Percentiles rank a stretch among this genome's conserved stretches.
Conservation (phyloP, 2,797 vertebrate genomes). For the Huso huso region DNA sequence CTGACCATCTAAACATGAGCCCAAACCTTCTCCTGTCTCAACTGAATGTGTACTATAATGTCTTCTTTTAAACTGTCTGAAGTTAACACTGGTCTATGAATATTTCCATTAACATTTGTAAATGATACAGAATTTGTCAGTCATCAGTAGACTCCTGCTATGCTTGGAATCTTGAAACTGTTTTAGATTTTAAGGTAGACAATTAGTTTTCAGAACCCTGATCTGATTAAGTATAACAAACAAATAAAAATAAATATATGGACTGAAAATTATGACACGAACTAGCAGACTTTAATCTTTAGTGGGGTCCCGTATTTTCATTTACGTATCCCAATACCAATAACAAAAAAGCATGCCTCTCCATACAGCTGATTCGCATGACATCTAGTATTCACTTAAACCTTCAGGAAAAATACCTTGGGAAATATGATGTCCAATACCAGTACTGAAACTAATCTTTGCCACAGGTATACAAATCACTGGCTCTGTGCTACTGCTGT, state of each 20-base stretch:
- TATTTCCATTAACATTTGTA: too few species aligned
- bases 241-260: too few species aligned
- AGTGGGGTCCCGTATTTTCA: background rate
- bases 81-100: slow-evolving; percentile 4
- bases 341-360: slow-evolving; percentile 40
- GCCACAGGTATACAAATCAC: slow-evolving; percentile 46
- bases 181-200: too few species aligned
- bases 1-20: slow-evolving; percentile 15
- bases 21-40: slow-evolving; percentile 5
- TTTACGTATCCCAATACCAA: slow-evolving; percentile 8
- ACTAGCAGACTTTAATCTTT: background rate
- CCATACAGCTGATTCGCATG: slow-evolving; percentile 38
- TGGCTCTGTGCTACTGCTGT: slow-evolving; percentile 22
- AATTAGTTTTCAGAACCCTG: too few species aligned
- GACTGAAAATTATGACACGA: too few species aligned
- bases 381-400: slow-evolving; percentile 45
- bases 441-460: slow-evolving; percentile 43
- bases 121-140: too few species aligned
- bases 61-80: slow-evolving; percentile 14
- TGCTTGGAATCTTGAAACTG: too few species aligned
- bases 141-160: too few species aligned
- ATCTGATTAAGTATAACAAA: too few species aligned
- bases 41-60: slow-evolving; percentile 3
- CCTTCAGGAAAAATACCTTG: slow-evolving; percentile 41
- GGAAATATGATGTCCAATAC: slow-evolving; percentile 50